These are phyloP conservation scores for Thryonomys swinderianus DNA, from an alignment of 2,113 vertebrate genomes.

Conservation along the genomic window DNA sequence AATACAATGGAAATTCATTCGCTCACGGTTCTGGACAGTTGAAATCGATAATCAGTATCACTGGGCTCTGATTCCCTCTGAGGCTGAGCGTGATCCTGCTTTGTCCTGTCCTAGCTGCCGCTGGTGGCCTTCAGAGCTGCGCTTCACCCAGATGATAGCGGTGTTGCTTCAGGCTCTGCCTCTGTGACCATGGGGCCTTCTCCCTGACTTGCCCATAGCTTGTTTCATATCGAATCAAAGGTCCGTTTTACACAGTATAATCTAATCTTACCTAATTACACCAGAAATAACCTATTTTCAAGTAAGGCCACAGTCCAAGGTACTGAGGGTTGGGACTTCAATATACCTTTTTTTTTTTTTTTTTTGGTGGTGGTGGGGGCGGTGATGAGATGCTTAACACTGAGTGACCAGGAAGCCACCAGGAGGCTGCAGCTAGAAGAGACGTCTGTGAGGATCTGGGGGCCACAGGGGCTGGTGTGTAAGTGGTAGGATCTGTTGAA, in stretches of 20 bases:
- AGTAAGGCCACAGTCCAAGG: neutral
- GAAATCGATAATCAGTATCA: no score
- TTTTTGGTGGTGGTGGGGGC: no score
- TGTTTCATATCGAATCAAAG: neutral
- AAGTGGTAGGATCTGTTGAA: neutral
- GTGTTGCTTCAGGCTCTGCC: neutral
- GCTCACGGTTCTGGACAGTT: neutral
- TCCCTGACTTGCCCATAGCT: neutral
- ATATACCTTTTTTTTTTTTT: neutral
- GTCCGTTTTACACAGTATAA: neutral
- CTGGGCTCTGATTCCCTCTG: neutral
- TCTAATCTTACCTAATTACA: neutral
- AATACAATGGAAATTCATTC: neutral
- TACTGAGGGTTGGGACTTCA: neutral
- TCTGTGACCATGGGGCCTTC: neutral
- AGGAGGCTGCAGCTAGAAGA: neutral
- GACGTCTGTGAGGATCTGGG: neutral
- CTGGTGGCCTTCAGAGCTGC: no score
- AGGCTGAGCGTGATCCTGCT: neutral
- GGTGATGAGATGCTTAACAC: neutral
- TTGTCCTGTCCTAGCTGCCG: neutral
- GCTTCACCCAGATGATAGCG: neutral
- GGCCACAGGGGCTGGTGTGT: neutral
- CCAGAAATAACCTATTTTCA: neutral
- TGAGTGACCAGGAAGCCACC: neutral